phyloP scores from a whole-genome alignment of 2,797 vertebrate species.

The Bovichtus diacanthus region DNA sequence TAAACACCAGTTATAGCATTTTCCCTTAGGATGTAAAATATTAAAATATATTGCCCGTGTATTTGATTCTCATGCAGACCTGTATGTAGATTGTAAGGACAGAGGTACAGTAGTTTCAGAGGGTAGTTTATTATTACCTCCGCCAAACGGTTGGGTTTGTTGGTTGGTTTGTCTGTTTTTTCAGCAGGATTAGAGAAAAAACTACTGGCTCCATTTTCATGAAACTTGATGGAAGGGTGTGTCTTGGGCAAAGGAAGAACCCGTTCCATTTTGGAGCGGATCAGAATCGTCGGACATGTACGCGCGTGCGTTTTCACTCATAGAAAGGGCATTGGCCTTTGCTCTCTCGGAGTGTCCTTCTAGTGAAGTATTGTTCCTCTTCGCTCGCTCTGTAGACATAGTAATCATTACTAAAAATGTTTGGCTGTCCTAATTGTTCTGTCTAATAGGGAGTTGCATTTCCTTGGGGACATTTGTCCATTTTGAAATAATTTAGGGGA shows the following conservation, averaged over 20 bases:
- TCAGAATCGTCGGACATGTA: too few species aligned
- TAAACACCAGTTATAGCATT: background rate
- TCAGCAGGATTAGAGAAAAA: too few species aligned
- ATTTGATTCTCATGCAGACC: background rate
- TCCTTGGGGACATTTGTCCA: slow-evolving; percentile 42
- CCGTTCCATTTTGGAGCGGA: too few species aligned
- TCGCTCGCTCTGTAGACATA: slow-evolving; percentile 10
- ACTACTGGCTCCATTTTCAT: too few species aligned
- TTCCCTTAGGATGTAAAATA: background rate
- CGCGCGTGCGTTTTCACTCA: too few species aligned
- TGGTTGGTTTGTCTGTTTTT: too few species aligned
- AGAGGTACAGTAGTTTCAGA: background rate
- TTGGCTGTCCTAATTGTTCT: slow-evolving; percentile 48
- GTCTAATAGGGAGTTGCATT: slow-evolving; percentile 25
- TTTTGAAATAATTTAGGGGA: slow-evolving; percentile 52
- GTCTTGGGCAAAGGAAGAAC: too few species aligned
- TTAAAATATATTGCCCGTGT: background rate
- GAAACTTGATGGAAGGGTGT: too few species aligned
- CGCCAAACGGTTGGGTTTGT: too few species aligned
- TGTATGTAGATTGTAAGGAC: background rate
- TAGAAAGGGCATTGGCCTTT: too few species aligned
- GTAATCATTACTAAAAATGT: slow-evolving; percentile 27
- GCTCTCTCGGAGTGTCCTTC: too few species aligned
- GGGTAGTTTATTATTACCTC: background rate
- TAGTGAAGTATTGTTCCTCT: background rate